phyloP scores from a whole-genome alignment of 2,888 invertebrate species.

The Dolomedes plantarius region DNA sequence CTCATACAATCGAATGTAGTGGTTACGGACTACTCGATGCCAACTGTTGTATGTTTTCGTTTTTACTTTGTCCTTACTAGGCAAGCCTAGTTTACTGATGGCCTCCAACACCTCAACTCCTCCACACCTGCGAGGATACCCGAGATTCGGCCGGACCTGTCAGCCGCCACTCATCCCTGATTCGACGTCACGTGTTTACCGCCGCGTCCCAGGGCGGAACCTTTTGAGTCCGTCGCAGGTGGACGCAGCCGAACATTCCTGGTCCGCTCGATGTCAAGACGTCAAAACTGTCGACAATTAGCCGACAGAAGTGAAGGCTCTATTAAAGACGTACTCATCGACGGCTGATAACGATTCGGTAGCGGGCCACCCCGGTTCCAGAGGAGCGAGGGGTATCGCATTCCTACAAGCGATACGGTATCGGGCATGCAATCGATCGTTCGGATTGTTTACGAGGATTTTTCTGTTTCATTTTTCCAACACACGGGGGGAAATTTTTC shows the following conservation, averaged over 20 bases:
- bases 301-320: not conserved
- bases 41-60: too few relatives aligned
- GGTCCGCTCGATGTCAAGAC: not conserved
- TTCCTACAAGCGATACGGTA: not conserved
- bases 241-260: not conserved
- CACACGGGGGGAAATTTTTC: too few relatives aligned
- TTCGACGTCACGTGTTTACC: slow-evolving; percentile 1
- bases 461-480: too few relatives aligned
- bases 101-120: too few relatives aligned
- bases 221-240: slow-evolving; percentile 1
- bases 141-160: not conserved
- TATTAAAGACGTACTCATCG: not conserved
- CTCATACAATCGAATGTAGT: too few relatives aligned
- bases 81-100: too few relatives aligned
- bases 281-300: slow-evolving; percentile 3
- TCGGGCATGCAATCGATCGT: too few relatives aligned
- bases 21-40: too few relatives aligned
- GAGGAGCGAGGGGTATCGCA: not conserved
- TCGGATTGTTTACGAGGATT: too few relatives aligned
- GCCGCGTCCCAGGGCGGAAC: not conserved
- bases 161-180: not conserved
- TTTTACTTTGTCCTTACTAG: too few relatives aligned
- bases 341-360: not conserved
- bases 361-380: not conserved
- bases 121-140: not conserved